Evolutionary conservation across 2,113 vertebrate species (phyloP), one percentile per base, ranked within the genome.

Genomic region (Hassar affinis): DNA sequence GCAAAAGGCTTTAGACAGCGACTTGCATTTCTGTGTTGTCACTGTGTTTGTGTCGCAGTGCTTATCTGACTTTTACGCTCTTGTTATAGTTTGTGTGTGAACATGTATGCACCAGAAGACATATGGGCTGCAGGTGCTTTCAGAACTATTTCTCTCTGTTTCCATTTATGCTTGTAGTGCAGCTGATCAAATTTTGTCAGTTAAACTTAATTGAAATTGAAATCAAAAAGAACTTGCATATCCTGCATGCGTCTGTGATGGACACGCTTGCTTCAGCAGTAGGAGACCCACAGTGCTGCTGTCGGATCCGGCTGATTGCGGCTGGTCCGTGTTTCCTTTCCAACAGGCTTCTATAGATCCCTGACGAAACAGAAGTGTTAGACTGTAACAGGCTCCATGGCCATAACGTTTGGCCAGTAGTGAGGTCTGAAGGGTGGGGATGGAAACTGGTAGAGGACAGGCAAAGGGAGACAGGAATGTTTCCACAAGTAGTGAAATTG

Each of bases 61-160:
- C 27, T 45, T 68, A 56, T 75, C 30, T 10, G 45, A 78, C 59
- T 35, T 78, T 64, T 78, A 54, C 38, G 4, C 59, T 61, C 30
- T 30, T 61, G 62, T 56, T 22, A 54, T 69, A 81, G 74, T 14
- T 49, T 75, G 27, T 75, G 54, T 45, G 49, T 18, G 51, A 33
- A 6, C 25, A 38, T 64, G 33, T 15, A 15, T 27, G 51, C 45
- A 45, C 27, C 74, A 30, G 72, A 69, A 86, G 54, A 62, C 85
- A 79, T 82, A 45, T 78, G 62, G 80, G 42, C 74, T 59, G 80
- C 84, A 85, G 84, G 72, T 66, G 76, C 42, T 59, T 47, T 71
- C 52, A 22, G 35, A 82, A 30, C 35, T 51, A 8, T 51, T 77
- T 33, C 35, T 9, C 45, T 56, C 59, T 51, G 25, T 8, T 74